Evolutionary conservation across 2,797 vertebrate genomes (phyloP), one percentile per base, ranked within the genome.

Genomic region (Cephalopachus bancanus): DNA sequence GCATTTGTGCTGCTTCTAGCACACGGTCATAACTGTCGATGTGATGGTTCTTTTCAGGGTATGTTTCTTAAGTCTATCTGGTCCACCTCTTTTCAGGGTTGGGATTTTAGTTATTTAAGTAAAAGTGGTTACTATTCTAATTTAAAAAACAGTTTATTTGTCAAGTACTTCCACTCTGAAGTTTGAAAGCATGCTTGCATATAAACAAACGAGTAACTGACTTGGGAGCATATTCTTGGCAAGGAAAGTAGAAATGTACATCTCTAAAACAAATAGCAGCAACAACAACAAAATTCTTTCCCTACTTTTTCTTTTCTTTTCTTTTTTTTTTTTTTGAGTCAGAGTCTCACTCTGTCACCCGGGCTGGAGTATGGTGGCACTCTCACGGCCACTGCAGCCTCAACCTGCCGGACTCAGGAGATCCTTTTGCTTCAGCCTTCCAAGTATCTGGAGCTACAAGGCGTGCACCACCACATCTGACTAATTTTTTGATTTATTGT

Each of bases 111-210:
- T 78, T 37, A 89, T 65, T 72, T 83, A 81, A 65, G 20, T 67
- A 72, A 67, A 57, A 69, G 30, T 79, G 80, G n/a, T 37, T 37
- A 59, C 33, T 80, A 37, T 90, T 96, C 85, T 96, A 88, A 95
- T 96, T 97, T 97, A 97, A 97, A 97, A 97, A 98, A 96, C 80
- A 93, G 75, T 65, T 90, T 97, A 85, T 97, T 98, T 97, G 91
- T 95, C 96, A 96, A 97, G 95, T 7, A 96, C 94, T 96, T 98
- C 53, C 59, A 87, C 94, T 95, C 93, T 94, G 94, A 97, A 95
- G 94, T 92, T 98, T 98, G 88, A 98, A 95, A 93, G 80, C 76
- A 96, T 96, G 76, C 88, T 97, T 97, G 65, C 44, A 93, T 55
- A 89, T 97, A 96, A 98, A 97, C 97, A 97, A 97, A 80, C 95